Percentiles rank a stretch among this genome's conserved stretches.
Conservation (phyloP, 2,113 vertebrate genomes). For the Peromyscus maniculatus region DNA sequence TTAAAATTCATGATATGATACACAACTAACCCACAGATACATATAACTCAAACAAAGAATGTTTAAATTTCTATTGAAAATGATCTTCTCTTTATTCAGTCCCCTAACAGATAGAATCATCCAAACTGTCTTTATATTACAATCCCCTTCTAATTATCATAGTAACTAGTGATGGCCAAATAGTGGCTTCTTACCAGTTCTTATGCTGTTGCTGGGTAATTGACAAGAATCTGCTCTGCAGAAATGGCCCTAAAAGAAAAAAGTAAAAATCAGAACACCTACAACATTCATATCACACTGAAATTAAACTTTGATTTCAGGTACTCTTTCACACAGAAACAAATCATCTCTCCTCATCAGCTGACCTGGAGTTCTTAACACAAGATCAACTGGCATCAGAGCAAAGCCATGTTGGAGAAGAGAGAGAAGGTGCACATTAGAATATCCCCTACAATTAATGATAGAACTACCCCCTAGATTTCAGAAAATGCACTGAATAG, state of each 20-base stretch:
- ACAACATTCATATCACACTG: not conserved
- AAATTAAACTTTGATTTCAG: not conserved
- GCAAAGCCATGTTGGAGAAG: not conserved
- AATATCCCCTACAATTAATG: not conserved
- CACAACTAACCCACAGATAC: not conserved
- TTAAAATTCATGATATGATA: slow-evolving; percentile 5
- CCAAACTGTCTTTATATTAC: not conserved
- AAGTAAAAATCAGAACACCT: not conserved
- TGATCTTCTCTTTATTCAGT: not conserved
- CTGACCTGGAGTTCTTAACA: not conserved
- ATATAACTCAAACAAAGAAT: not conserved
- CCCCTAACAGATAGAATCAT: not conserved
- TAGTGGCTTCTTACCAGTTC: not conserved
- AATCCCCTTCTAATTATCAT: not conserved
- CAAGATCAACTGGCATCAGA: not conserved
- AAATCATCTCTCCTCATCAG: not conserved
- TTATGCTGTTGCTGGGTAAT: not conserved
- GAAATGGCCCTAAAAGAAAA: not conserved
- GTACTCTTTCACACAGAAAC: not conserved
- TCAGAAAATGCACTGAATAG: not conserved
- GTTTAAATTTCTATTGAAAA: not conserved
- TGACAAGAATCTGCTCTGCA: not conserved
- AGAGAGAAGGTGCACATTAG: not conserved
- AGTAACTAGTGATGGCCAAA: not conserved
- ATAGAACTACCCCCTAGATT: too few relatives aligned